Evolutionary conservation across 2,888 invertebrate species (phyloP), one percentile per base, ranked within the genome.

Genomic region (Alcis repandata): DNA sequence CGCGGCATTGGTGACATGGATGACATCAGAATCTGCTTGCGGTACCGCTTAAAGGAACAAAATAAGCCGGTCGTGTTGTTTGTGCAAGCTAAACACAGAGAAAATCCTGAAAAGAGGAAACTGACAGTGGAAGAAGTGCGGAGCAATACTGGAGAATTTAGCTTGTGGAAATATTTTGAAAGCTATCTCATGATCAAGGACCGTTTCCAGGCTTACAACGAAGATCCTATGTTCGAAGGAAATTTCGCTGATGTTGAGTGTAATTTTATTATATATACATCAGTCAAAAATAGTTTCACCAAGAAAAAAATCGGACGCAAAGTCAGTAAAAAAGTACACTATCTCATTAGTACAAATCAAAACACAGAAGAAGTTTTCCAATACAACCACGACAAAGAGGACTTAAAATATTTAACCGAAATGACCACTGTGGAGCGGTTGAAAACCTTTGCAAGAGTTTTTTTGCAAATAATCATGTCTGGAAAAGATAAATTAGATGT

Each of bases 71-170:
- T 77, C n/a, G 57, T 77, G 15, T 68, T 80, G 48, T 82, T 80
- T 41, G 70, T 78, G 8, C 83, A 83, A 75, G 79, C 82, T 0
- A 83, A 83, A 58, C 83, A 83, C 33, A 71, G 72, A 62, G 79
- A 80, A 67, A 71, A 79, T 46, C 67, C 70, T 4, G 72, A 78
- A 13, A 79, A 77, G 41, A 71, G 73, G 9, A 78, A 66, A 63
- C 70, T 82, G 10, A 75, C 76, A 8, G 75, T 77, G 13, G 61
- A 74, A 38, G 76, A 79, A 56, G 66, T 83, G 4, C 67, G 68
- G n/a, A 75, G 72, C 51, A 58, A 59, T 10, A 60, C 67, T 10
- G 77, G 78, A 19, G 75, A 77, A 40, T 78, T 77, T 54, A 72
- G 79, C 45, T 70, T 82, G 15, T 60, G 66, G 0, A 80, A 77